Evolutionary conservation across 2,797 vertebrate species (phyloP).

Genomic region (Florisuga fusca): DNA sequence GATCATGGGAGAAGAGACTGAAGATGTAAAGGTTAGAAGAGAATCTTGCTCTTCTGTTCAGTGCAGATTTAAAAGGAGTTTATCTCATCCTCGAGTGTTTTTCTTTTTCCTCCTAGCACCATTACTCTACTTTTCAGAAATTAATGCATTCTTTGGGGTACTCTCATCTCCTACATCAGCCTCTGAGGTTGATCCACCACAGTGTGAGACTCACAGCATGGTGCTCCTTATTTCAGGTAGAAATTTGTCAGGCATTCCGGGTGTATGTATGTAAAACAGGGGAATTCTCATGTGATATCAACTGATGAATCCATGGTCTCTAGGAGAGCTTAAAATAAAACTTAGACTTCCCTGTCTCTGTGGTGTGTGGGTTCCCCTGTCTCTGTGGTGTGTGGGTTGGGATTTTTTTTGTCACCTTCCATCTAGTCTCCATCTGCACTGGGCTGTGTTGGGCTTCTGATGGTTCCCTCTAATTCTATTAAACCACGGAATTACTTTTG

Average conservation of each 20-base stretch:
- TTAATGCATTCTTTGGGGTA: background rate
- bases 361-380: background rate
- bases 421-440: background rate
- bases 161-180: background rate
- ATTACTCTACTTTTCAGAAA: background rate
- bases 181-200: background rate
- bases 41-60: background rate
- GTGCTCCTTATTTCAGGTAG: background rate
- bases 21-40: background rate
- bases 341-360: background rate
- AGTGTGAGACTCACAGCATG: background rate
- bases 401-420: constrained; percentile 24
- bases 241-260: background rate
- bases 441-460: background rate
- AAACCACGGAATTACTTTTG: constrained; percentile 15
- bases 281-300: background rate
- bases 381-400: background rate
- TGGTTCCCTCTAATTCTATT: constrained; percentile 31
- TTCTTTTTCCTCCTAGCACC: background rate
- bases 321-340: background rate
- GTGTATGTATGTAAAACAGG: background rate
- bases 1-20: background rate
- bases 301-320: background rate
- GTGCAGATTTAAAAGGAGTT: background rate
- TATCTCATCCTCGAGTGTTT: background rate